These are phyloP conservation scores for Caenorhabditis macrosperma DNA, from an alignment of 2,888 invertebrate species.

Conservation along the genomic window DNA sequence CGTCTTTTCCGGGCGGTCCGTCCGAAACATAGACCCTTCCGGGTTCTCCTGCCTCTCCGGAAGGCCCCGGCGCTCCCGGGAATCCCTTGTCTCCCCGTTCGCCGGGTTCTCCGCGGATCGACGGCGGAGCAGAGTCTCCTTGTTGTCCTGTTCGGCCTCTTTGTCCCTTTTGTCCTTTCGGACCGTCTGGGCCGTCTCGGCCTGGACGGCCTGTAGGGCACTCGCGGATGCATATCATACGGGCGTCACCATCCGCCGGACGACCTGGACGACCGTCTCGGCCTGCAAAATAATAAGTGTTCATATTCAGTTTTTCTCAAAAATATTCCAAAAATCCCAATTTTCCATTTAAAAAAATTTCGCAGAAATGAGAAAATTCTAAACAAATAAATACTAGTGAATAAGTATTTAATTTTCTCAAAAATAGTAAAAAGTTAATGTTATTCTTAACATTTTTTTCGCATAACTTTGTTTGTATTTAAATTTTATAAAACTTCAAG, in stretches of 20 bases:
- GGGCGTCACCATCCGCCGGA: slow-evolving; percentile 63
- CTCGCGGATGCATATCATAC: slow-evolving; percentile 58
- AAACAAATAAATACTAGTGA: too few relatives aligned
- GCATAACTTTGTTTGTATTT: background rate
- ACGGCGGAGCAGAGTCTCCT: slow-evolving; percentile 60
- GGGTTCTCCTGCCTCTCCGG: slow-evolving; percentile 62
- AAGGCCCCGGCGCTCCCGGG: slow-evolving; percentile 47
- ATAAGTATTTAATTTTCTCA: background rate
- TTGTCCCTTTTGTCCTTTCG: slow-evolving; percentile 62
- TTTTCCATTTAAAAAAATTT: too few relatives aligned
- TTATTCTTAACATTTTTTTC: background rate
- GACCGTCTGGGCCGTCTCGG: slow-evolving; percentile 55
- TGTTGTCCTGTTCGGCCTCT: slow-evolving; percentile 53
- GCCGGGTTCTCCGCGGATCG: slow-evolving; percentile 59
- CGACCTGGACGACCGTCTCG: slow-evolving; percentile 58
- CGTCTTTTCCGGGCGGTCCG: slow-evolving; percentile 67
- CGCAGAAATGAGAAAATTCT: background rate
- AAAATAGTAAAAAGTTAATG: background rate
- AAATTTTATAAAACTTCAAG: background rate
- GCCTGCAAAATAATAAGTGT: slow-evolving; percentile 20
- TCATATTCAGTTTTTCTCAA: background rate
- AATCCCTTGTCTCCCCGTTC: slow-evolving; percentile 63
- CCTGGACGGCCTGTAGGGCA: slow-evolving; percentile 65
- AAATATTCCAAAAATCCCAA: background rate
- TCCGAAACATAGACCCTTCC: slow-evolving; percentile 62